Evolutionary conservation across 1,140 invertebrate species (phyloP).

Genomic region (Bombus pascuorum): DNA sequence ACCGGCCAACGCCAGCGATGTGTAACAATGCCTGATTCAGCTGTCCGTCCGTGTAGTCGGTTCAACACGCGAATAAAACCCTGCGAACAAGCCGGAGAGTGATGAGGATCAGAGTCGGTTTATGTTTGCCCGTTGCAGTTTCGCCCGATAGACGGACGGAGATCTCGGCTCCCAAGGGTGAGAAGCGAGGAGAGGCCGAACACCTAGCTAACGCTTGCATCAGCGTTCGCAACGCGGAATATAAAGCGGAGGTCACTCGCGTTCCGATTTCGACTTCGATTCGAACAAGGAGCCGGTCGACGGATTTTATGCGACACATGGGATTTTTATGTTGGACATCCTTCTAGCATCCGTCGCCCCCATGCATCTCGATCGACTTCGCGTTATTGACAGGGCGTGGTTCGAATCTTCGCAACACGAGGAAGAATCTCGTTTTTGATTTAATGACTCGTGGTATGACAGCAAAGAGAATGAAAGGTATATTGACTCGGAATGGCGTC

Average conservation of each 20-base stretch:
- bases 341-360: background rate
- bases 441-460: background rate
- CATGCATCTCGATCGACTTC: background rate
- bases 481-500: no score
- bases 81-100: conserved; percentile 34
- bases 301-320: conserved; percentile 52
- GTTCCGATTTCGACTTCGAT: conserved; percentile 50
- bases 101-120: conserved; percentile 59
- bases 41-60: conserved; percentile 51
- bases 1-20: conserved; percentile 25
- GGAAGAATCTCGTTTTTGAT: background rate
- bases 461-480: background rate
- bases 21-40: conserved; percentile 66
- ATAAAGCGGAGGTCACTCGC: conserved; percentile 71
- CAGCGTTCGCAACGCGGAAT: conserved; percentile 71
- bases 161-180: conserved; percentile 12
- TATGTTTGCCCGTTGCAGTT: conserved; percentile 58
- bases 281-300: conserved; percentile 1
- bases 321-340: conserved; percentile 52
- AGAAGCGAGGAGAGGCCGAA: background rate
- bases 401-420: background rate
- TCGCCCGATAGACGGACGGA: conserved; percentile 28
- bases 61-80: conserved; percentile 60
- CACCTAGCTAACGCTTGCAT: conserved; percentile 66
- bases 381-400: background rate